Base-by-base conservation (phyloP, 2,888 invertebrate genomes). In the Meganola albula region DNA sequence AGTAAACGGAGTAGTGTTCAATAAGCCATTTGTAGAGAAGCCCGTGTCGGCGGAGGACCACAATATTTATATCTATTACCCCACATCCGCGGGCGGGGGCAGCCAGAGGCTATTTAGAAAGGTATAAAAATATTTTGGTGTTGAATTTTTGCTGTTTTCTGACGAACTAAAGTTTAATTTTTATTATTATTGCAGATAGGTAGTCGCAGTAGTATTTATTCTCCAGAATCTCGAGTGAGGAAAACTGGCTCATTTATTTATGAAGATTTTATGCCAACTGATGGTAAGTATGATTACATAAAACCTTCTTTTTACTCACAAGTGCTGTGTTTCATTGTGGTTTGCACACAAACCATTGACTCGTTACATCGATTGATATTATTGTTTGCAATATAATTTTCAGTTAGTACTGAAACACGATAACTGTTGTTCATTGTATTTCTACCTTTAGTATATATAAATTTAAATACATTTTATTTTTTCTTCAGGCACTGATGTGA, bases 231-330 rank as follows among this genome's bases (percentile, higher is more conserved):
- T 24, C 90, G 97, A 60, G 97, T 99, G 4, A 89, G 99, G 33
- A 98, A 97, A 83, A 96, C 96, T 27, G 99, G 99, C 24, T 98
- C 98, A 7, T 99, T 96, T 79, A 98, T 99, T 69, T 99, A 99
- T 75, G 99, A 99, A 88, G 99, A 99, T 80, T 99, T 99, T 79
- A 99, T 99, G 98, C 99, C 99, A 4, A 99, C 99, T 20, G 99
- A 99, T 89, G 99, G 99, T 84, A 88, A 88, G 88, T 59, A 27
- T 11, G 4, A 16, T 16, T 16, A n/a, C n/a, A n/a, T n/a, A n/a
- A n/a, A n/a, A n/a, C n/a, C n/a, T n/a, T n/a, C n/a, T n/a, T n/a
- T n/a, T n/a, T n/a, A n/a, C n/a, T n/a, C n/a, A n/a, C n/a, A n/a
- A n/a, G n/a, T n/a, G n/a, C n/a, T n/a, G n/a, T n/a, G n/a, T n/a